These are phyloP conservation scores for Toxotes chatareus DNA, from an alignment of 2,113 vertebrate genomes.

Conservation along the genomic window DNA sequence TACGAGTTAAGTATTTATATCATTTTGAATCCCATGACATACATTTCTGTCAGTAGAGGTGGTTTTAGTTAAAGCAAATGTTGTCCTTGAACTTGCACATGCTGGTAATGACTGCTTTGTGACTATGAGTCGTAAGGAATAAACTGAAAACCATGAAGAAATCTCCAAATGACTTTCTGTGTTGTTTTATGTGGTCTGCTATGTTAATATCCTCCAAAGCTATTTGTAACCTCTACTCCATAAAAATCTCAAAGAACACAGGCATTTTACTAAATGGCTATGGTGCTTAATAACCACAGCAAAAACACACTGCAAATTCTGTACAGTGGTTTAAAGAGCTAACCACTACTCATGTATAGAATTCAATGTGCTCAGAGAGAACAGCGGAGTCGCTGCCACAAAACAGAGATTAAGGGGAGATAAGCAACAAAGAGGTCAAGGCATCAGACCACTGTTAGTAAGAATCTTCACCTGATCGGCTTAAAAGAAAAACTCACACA, in stretches of 20 bases:
- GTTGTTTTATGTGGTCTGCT: conserved; percentile 11
- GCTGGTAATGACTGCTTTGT: conserved; percentile 10
- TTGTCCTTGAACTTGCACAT: conserved; percentile 11
- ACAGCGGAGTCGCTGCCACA: neutral
- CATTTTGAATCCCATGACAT: neutral
- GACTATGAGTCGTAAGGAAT: conserved; percentile 8
- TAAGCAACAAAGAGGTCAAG: conserved; percentile 14
- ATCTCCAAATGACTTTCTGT: neutral
- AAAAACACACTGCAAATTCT: conserved; percentile 8
- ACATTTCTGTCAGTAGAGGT: neutral
- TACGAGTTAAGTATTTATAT: neutral
- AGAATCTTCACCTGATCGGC: neutral
- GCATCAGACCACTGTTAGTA: neutral
- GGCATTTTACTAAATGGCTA: conserved; percentile 4
- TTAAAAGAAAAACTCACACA: neutral
- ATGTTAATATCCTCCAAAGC: conserved; percentile 21
- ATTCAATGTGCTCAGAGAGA: neutral
- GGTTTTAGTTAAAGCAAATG: conserved; percentile 20
- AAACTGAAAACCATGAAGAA: conserved; percentile 12
- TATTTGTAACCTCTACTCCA: conserved; percentile 11
- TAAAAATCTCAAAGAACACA: neutral
- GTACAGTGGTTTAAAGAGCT: neutral
- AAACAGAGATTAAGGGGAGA: conserved; percentile 23
- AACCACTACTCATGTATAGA: neutral
- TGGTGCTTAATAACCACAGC: conserved; percentile 1